Base-by-base conservation (phyloP, 2,888 invertebrate genomes). In the Xanthia togata region DNA sequence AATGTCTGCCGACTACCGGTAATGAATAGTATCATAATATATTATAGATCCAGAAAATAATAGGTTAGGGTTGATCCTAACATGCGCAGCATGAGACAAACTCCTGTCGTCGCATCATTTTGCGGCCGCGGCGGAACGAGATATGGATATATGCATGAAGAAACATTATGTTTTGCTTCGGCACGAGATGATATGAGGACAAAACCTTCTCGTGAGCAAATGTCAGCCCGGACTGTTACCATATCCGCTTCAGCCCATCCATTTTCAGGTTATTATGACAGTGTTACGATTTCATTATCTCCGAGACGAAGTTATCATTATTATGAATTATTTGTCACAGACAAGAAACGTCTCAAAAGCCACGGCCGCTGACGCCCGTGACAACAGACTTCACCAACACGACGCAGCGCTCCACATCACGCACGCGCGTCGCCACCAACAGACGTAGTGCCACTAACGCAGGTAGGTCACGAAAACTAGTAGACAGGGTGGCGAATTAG, bases 401-500 rank as follows among this genome's bases (percentile, higher is more conserved):
- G 83, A 97, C 97, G 76, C 97, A 97, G 93, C 95, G 97, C 65
- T 97, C 97, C 72, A 92, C 96, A 47, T 97, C 97, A 8, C 97
- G 97, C 82, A 97, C 97, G 73, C 95, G 97, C 84, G 97, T 97
- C 85, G 96, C 97, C 63, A 97, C 97, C 88, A 97, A 97, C 90
- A 94, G 95, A 64, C 89, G 92, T 20, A 87, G 87, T 70, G 87
- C 89, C 44, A 90, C 90, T 44, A 92, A 89, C 71, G 65, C 92
- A 76, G 93, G 93, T 68, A 53, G 11, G 17, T 35, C 17, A n/a
- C 35, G 17, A 67, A 67, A 35, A 17, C 67, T 50, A 23, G 5
- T 9, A 50, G 31, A 50, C 23, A 9, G 2, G 50, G 50, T 67
- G 67, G 31, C 14, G 17, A 50, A 35, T 17, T 17, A 14, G 47